These are phyloP conservation scores for Lasioglossum figueresi DNA, from an alignment of 2,888 invertebrate genomes.

Conservation along the genomic window DNA sequence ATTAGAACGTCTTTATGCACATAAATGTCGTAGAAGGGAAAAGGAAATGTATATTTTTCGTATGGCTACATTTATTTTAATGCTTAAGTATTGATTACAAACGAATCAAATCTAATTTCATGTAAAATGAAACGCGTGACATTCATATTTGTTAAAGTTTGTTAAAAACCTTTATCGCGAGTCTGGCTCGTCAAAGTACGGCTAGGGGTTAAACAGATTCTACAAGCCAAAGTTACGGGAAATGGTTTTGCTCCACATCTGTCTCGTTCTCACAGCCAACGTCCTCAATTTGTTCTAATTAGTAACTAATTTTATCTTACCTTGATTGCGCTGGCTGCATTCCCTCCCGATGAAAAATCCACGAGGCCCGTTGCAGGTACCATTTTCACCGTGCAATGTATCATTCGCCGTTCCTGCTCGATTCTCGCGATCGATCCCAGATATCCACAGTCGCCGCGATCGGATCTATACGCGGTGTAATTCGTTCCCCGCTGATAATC, in stretches of 20 bases:
- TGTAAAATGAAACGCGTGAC: too few relatives aligned
- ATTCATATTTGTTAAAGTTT: too few relatives aligned
- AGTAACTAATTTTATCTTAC: not conserved
- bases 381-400: not conserved
- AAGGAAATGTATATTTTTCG: too few relatives aligned
- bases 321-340: not conserved
- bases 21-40: too few relatives aligned
- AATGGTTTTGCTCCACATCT: not conserved
- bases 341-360: not conserved
- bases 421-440: constrained; percentile 5
- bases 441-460: constrained; percentile 5
- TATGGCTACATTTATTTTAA: too few relatives aligned
- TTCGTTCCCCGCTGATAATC: constrained; percentile 8
- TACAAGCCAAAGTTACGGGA: not conserved
- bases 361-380: not conserved
- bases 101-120: too few relatives aligned
- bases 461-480: constrained; percentile 14
- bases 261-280: not conserved
- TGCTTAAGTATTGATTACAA: too few relatives aligned
- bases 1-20: too few relatives aligned
- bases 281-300: not conserved
- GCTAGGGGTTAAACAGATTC: not conserved
- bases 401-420: constrained; percentile 9
- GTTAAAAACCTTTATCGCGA: too few relatives aligned
- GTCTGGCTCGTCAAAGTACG: too few relatives aligned